Conservation (phyloP, 2,888 invertebrate species). For the Ashinkailepas kermadecensis region DNA sequence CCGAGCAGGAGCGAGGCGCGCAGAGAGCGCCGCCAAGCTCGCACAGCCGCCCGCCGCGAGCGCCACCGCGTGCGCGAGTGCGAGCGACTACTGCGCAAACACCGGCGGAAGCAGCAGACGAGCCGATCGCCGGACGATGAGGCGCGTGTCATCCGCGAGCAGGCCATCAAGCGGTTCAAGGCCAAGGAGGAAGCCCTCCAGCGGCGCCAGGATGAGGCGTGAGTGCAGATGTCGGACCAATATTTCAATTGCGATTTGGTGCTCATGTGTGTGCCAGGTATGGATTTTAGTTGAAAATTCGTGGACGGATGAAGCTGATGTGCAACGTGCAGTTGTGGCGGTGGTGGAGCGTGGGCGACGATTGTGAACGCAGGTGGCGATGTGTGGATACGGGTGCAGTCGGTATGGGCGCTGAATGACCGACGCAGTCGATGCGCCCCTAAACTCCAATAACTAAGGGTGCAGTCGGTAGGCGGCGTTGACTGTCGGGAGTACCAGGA, state of each 20-base stretch:
- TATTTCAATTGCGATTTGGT: too few relatives aligned
- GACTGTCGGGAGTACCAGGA: too few relatives aligned
- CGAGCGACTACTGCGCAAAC: not conserved
- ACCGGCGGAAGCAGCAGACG: not conserved
- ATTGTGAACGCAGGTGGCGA: not conserved
- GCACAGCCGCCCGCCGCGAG: constrained; percentile 18
- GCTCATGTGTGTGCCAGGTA: too few relatives aligned
- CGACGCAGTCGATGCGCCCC: too few relatives aligned
- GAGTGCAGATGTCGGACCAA: not conserved
- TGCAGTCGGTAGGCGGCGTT: not conserved
- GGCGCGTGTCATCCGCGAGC: not conserved
- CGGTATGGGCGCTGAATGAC: too few relatives aligned
- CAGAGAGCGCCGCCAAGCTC: constrained; percentile 21
- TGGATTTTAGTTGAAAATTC: too few relatives aligned
- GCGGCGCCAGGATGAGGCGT: constrained; percentile 2
- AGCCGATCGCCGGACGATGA: not conserved
- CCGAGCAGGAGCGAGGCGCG: too few relatives aligned
- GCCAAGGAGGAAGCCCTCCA: constrained; percentile 9
- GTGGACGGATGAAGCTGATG: too few relatives aligned
- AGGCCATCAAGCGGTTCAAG: constrained; percentile 7
- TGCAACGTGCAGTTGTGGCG: too few relatives aligned
- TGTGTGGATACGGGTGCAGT: not conserved
- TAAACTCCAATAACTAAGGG: too few relatives aligned
- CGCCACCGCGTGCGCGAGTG: constrained; percentile 24
- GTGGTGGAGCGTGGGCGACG: not conserved